phyloP scores from a whole-genome alignment of 92 coral and sea anemone species.

The Porites rus region DNA sequence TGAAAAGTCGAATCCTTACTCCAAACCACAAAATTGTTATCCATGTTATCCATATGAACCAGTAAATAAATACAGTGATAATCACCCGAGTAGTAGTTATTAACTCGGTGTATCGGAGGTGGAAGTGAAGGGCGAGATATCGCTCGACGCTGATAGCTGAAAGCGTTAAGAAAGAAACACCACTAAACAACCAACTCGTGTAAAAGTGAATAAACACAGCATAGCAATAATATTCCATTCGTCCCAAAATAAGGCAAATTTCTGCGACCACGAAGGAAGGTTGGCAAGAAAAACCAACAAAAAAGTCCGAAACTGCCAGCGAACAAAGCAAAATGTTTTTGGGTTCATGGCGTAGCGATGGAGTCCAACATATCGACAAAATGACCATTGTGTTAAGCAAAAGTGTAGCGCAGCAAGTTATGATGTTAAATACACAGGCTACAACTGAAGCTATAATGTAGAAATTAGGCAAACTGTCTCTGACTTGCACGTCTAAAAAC shows the following conservation, averaged over 20 bases:
- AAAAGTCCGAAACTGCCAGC: conserved; percentile 41
- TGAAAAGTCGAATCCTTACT: not conserved
- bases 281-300: conserved; percentile 15
- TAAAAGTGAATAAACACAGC: conserved; percentile 32
- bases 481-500: conserved; percentile 21
- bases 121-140: conserved; percentile 39
- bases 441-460: conserved; percentile 4
- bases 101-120: conserved; percentile 34
- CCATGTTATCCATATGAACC: conserved; percentile 28
- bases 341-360: conserved; percentile 23
- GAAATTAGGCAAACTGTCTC: conserved; percentile 23
- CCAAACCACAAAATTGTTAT: conserved; percentile 47
- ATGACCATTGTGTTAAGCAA: conserved; percentile 5
- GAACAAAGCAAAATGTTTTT: conserved; percentile 28
- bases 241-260: conserved; percentile 15
- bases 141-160: conserved; percentile 38
- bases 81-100: conserved; percentile 32
- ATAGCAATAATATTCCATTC: conserved; percentile 12
- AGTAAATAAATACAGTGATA: conserved; percentile 25
- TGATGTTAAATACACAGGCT: not conserved
- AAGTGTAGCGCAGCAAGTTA: conserved; percentile 11
- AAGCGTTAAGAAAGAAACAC: conserved; percentile 36
- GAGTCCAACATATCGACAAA: conserved; percentile 11
- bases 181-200: conserved; percentile 36
- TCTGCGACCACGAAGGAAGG: conserved; percentile 36